Base-by-base conservation (phyloP, 2,888 invertebrate genomes). In the Polydrusus pterygomalis region DNA sequence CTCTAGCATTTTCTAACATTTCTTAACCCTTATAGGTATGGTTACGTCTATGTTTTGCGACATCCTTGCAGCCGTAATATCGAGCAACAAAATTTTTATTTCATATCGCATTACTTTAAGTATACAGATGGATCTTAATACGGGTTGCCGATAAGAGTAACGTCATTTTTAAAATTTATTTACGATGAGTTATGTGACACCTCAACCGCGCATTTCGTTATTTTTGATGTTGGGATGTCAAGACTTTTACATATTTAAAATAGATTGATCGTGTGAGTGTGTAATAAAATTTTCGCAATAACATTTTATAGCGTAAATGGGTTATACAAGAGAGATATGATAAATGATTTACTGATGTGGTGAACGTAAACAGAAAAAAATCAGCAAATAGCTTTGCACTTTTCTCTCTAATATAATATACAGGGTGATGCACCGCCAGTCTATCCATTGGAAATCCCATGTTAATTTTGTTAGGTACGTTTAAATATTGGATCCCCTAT, bases 141-240 rank as follows among this genome's bases (percentile, higher is more conserved):
- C 47, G 62, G 51, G 25, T 68, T 68, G 68, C 68, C 68, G 73
- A 74, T 67, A 62, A 51, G 51, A 15, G 60, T 67, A 74, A 68
- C 67, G 51, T 60, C 51, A 49, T 77, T 70, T 65, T 77, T 49
- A 62, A 77, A 77, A 77, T 77, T 77, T 67, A 74, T 77, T 77
- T 77, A 77, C 70, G 77, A 77, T 77, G 77, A 77, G 74, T 77
- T 77, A 77, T 77, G 77, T 77, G 77, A 77, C 77, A 77, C 70
- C 70, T 64, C 47, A 45, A 65, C 45, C 67, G 62, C 56, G 73
- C 73, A 73, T 72, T 72, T 64, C 72, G 72, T 72, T 72, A 72
- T n/a, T 45, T 64, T 72, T 58, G 70, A 70, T 45, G 70, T 54
- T 49, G 47, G 25, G 34, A 38, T 47, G 69, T 69, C 69, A 69